Conservation (phyloP, 1,140 invertebrate species). For the Eubasilissa regina region DNA sequence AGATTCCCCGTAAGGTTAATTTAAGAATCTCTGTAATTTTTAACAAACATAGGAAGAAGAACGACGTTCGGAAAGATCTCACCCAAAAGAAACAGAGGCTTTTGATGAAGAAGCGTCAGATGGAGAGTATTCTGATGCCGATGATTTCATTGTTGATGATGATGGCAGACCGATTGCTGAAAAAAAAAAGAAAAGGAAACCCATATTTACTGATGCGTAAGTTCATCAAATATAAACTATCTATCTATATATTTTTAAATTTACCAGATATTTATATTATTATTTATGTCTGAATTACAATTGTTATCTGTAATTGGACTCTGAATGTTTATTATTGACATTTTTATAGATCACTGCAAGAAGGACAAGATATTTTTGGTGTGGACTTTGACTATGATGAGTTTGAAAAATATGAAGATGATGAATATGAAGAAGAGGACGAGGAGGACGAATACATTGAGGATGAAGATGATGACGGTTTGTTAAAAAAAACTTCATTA, state of each 20-base stretch:
- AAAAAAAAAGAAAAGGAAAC: constrained; percentile 89
- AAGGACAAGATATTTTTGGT: constrained; percentile 99
- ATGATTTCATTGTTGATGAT: constrained; percentile 98
- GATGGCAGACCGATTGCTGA: constrained; percentile 93
- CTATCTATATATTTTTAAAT: background rate
- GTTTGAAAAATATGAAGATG: constrained; percentile 91
- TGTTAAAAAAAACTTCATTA: background rate
- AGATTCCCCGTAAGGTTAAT: no score
- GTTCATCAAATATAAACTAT: constrained; percentile 66
- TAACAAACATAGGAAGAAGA: constrained; percentile 82
- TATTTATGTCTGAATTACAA: background rate
- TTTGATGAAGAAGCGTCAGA: constrained; percentile 86
- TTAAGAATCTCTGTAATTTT: no score
- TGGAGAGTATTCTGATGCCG: constrained; percentile 87
- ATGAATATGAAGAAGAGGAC: constrained; percentile 89
- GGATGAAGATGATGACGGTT: constrained; percentile 77
- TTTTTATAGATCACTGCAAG: constrained; percentile 86
- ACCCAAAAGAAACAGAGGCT: constrained; percentile 75
- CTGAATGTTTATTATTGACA: constrained; percentile 26
- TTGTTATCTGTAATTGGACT: background rate
- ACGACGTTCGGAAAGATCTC: constrained; percentile 79
- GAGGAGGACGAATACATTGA: constrained; percentile 84
- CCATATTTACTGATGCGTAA: constrained; percentile 93
- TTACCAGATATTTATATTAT: background rate
- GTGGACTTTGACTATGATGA: constrained; percentile 99